Conservation (phyloP, 2,113 vertebrate species). For the Pogonocichla stellata region DNA sequence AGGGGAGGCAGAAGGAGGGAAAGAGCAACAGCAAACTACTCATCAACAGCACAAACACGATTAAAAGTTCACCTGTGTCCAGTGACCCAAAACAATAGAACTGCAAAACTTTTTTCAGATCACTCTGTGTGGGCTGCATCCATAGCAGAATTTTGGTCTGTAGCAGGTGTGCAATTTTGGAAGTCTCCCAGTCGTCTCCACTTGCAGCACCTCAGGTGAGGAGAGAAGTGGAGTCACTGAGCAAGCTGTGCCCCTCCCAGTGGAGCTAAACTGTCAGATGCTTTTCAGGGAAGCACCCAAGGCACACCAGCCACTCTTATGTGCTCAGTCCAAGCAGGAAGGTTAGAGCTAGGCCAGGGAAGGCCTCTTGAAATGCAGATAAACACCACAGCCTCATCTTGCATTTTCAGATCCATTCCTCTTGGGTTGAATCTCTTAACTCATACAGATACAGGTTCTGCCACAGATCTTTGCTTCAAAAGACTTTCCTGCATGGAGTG, state of each 20-base stretch:
- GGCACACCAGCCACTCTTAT: not conserved
- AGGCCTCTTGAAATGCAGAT: not conserved
- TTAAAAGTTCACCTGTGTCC: not conserved
- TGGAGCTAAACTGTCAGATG: not conserved
- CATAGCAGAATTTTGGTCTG: not conserved
- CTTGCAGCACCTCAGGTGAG: accelerated
- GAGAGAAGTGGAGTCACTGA: not conserved
- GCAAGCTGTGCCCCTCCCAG: not conserved
- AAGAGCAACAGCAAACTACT: not conserved
- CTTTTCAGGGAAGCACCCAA: not conserved
- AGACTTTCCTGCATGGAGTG: not conserved
- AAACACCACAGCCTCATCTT: not conserved
- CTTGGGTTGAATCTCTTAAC: not conserved
- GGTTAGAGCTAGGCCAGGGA: not conserved
- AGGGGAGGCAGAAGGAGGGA: accelerated
- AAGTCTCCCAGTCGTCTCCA: not conserved
- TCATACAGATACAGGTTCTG: not conserved
- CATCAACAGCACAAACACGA: not conserved
- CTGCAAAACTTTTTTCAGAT: not conserved
- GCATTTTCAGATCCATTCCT: not conserved
- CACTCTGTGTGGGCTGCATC: not conserved
- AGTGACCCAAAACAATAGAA: not conserved
- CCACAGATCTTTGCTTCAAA: not conserved
- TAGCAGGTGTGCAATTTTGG: not conserved
- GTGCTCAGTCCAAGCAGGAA: not conserved